Base-by-base conservation (phyloP, 2,888 invertebrate genomes). In the Drosophila fungiperda region DNA sequence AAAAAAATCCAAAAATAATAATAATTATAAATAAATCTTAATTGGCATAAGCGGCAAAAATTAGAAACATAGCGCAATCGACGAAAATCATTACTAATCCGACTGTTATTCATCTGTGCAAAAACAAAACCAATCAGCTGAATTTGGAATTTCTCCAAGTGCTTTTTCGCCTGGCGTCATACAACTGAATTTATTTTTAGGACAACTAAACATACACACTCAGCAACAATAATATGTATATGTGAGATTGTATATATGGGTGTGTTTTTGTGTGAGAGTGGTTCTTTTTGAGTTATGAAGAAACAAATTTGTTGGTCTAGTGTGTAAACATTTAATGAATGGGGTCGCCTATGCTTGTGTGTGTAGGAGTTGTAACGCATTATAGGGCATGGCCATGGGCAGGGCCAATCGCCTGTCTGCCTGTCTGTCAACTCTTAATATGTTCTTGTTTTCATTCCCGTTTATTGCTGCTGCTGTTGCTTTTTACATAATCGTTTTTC, bases 161-260 rank as follows among this genome's bases (percentile, higher is more conserved):
- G 86, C 66, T 69, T 52, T 59, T 60, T 40, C 52, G 78, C 83
- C 82, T 83, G 83, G 82, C 82, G 88, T 86, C 85, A 86, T 88
- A 86, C 82, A 80, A 87, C 82, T 73, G 58, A 68, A 82, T 80
- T 82, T 88, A 88, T 86, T 86, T 88, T 75, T 88, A 88, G 85
- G 87, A 86, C 85, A 77, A 87, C 77, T 76, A 78, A 61, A 80
- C 69, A 66, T 74, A 79, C 74, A 73, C 79, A 79, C 73, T 76
- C 75, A 72, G 70, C 83, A 70, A 78, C 67, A 75, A 70, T 20
- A 55, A 62, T 35, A 35, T 20, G 49, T 55, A 35, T 11, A 5
- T 58, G 20, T n/a, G 53, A 57, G 20, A 48, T 59, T 52, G 65
- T 62, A 55, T 67, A 58, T 68, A 55, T 63, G 59, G 65, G 58